Evolutionary conservation across 2,888 invertebrate species (phyloP), one percentile per base, ranked within the genome.

Genomic region (Heteromurus nitidus): DNA sequence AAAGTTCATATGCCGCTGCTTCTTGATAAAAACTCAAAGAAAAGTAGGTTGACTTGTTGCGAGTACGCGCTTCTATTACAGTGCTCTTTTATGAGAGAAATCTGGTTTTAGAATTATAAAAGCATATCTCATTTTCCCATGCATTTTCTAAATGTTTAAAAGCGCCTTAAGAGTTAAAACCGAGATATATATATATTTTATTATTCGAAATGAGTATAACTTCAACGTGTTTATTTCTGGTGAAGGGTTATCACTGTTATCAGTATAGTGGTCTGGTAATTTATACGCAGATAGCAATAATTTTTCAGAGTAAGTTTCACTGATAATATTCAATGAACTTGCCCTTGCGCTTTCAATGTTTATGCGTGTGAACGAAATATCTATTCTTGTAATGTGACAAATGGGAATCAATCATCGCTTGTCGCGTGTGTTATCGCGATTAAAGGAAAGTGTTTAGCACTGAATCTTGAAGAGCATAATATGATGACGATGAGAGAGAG

Each of bases 1-100:
- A 50, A 50, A n/a, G 11, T 5, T n/a, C 3, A 9, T 7, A 7
- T 50, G 5, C 9, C 11, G 50, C 11, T 50, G 18, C 18, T n/a
- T 50, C 18, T 18, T 50, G 11, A 50, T 20, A 20, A 2, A 1
- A 53, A 53, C 2, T n/a, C 3, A 18, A 11, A 20, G 16, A 18
- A 53, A 53, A 53, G 53, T 53, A 53, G 53, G 22, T 53, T 53
- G 53, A 53, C 53, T 53, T 3, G 53, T 53, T 18, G 53, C n/a
- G 53, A 18, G n/a, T n/a, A n/a, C n/a, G n/a, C n/a, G n/a, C 7
- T 18, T 53, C 2, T 22, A 53, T 2, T 2, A 18, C 9, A 36
- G 13, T 18, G 53, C 3, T 22, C 2, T 22, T 18, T 20, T 18
- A 53, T 18, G 22, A 22, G 53, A 22, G 53, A 53, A 53, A 53